These are phyloP conservation scores for Rhineura floridana DNA, from an alignment of 2,113 vertebrate species.

Conservation along the genomic window DNA sequence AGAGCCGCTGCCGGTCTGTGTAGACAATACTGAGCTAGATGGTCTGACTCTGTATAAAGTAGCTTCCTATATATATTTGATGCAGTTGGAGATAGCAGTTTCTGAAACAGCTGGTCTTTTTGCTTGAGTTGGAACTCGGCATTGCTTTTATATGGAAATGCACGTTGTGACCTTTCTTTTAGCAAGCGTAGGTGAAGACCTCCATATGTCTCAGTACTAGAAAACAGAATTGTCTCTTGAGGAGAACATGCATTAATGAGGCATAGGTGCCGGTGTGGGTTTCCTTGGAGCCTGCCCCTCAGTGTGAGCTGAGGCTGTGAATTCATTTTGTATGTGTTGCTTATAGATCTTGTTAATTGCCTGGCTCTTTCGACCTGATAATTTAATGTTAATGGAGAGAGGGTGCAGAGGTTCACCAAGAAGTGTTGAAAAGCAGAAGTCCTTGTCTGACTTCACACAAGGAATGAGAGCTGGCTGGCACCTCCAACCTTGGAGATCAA, in stretches of 20 bases:
- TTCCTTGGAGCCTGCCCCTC: too few species aligned
- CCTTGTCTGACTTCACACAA: background rate
- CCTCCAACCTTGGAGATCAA: background rate
- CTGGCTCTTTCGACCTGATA: background rate
- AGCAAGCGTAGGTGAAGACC: background rate
- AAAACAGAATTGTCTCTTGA: background rate
- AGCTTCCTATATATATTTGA: too few species aligned
- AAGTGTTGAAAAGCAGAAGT: background rate
- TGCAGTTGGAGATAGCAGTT: too few species aligned
- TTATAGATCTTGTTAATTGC: conserved; percentile 6
- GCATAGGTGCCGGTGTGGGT: background rate
- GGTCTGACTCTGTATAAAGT: too few species aligned
- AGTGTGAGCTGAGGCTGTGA: background rate
- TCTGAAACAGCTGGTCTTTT: background rate
- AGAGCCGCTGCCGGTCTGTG: too few species aligned
- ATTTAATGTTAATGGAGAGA: conserved; percentile 3
- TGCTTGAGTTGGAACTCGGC: background rate
- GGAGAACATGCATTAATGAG: background rate
- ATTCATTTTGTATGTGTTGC: background rate
- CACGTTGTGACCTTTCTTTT: background rate
- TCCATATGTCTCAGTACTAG: background rate
- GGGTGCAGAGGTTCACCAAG: background rate
- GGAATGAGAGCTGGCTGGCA: background rate
- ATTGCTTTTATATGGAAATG: background rate
- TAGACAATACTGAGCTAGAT: too few species aligned